Conservation (phyloP, 1,140 invertebrate genomes). For the Leptonema lineaticorne region DNA sequence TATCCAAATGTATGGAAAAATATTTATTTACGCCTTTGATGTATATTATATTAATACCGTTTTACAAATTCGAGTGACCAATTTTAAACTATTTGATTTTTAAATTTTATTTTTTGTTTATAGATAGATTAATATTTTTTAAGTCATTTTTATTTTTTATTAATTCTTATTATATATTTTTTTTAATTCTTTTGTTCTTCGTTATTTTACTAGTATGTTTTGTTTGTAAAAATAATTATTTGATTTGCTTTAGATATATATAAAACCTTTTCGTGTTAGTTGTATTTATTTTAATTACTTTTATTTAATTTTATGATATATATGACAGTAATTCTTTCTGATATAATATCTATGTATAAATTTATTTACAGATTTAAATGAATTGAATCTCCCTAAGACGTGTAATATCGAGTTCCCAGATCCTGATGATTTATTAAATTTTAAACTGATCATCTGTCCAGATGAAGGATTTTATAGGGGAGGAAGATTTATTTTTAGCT, state of each 20-base stretch:
- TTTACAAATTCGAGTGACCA: too few species aligned
- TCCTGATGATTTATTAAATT: constrained; percentile 92
- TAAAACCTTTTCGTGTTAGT: not conserved
- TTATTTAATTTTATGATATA: constrained; percentile 3
- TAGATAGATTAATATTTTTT: too few species aligned
- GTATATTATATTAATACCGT: too few species aligned
- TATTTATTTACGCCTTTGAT: too few species aligned
- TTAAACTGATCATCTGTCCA: constrained; percentile 94
- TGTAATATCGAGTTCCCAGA: constrained; percentile 96
- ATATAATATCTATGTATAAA: not conserved
- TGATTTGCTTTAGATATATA: not conserved
- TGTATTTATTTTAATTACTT: not conserved
- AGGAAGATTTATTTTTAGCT: constrained; percentile 94
- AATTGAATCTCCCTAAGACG: constrained; percentile 95
- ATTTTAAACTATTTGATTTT: too few species aligned
- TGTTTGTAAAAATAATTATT: not conserved
- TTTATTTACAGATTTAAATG: constrained; percentile 87
- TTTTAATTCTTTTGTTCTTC: not conserved
- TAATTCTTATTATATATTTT: too few species aligned
- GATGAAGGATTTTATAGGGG: constrained; percentile 97
- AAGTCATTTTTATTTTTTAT: too few species aligned
- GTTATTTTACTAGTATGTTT: not conserved
- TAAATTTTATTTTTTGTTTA: too few species aligned
- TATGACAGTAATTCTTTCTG: too few species aligned
- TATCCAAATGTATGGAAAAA: too few species aligned